phyloP scores from a whole-genome alignment of 2,113 vertebrate genomes.

The Sylvietta virens region DNA sequence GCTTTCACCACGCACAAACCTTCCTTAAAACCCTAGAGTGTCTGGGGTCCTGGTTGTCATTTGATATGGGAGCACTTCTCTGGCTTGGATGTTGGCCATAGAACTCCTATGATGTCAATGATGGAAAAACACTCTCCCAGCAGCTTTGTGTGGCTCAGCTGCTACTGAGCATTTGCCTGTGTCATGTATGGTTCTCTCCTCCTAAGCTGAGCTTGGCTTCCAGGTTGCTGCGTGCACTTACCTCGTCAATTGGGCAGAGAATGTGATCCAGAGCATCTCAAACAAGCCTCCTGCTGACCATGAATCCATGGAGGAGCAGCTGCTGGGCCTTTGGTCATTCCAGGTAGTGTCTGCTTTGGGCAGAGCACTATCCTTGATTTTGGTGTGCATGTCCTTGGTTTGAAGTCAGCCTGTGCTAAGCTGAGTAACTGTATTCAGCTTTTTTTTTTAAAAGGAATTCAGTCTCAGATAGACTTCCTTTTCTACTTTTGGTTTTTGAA shows the following conservation, averaged over 20 bases:
- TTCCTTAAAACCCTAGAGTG: background rate
- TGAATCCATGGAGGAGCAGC: fast-evolving
- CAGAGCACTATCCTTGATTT: background rate
- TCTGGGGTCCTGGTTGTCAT: background rate
- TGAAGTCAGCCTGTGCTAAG: background rate
- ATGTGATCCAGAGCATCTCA: fast-evolving
- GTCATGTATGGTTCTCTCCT: background rate
- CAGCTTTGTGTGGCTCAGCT: background rate
- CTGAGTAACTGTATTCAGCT: background rate
- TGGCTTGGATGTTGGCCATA: background rate
- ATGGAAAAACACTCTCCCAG: slow-evolving; percentile 8
- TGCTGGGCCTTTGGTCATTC: background rate
- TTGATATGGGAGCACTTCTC: background rate
- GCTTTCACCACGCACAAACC: background rate
- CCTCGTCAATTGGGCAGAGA: background rate
- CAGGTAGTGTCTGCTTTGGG: background rate
- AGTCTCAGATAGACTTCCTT: background rate
- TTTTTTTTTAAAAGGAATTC: background rate
- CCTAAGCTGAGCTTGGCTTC: background rate
- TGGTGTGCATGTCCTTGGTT: background rate
- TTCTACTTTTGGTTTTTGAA: background rate
- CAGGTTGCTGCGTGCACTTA: fast-evolving
- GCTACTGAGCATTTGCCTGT: background rate
- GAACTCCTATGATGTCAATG: background rate
- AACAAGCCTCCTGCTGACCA: background rate